These are phyloP conservation scores for Carduelis carduelis DNA, from an alignment of 2,797 vertebrate genomes.

Conservation along the genomic window DNA sequence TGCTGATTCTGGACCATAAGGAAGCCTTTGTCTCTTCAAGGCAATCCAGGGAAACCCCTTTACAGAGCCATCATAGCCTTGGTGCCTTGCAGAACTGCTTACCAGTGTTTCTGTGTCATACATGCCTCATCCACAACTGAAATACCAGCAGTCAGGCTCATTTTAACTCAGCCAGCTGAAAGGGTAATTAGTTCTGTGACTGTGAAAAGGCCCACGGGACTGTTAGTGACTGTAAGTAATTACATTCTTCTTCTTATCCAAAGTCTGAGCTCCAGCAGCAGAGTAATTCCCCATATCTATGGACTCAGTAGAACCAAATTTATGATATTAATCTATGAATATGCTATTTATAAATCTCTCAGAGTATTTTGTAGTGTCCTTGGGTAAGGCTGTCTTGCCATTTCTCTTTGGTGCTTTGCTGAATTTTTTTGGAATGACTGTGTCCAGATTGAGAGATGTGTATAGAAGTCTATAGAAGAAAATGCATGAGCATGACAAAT, in stretches of 20 bases:
- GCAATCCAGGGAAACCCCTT: background rate
- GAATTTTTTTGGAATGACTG: background rate
- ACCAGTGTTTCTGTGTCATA: background rate
- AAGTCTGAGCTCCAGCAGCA: conserved; percentile 15
- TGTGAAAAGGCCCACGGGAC: conserved; percentile 19
- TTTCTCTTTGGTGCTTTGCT: background rate
- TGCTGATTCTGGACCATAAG: background rate
- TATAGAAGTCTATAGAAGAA: background rate
- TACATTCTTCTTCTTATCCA: conserved; percentile 47
- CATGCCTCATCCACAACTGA: background rate
- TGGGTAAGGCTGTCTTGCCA: background rate
- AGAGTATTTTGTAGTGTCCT: background rate
- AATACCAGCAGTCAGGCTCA: background rate
- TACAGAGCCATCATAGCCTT: background rate
- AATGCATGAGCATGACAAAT: background rate
- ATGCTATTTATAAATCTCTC: background rate
- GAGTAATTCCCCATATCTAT: conserved; percentile 9
- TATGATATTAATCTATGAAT: background rate
- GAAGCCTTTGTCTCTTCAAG: background rate
- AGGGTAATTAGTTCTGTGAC: conserved; percentile 60
- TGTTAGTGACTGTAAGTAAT: conserved; percentile 51
- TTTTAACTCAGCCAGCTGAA: conserved; percentile 22
- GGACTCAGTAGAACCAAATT: background rate
- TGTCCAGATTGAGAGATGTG: background rate
- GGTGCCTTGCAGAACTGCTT: background rate